Percentiles rank a stretch among this genome's conserved stretches.
Evolutionary conservation across 2,113 vertebrate genomes (phyloP).

Genomic region (Syngnathus floridae): DNA sequence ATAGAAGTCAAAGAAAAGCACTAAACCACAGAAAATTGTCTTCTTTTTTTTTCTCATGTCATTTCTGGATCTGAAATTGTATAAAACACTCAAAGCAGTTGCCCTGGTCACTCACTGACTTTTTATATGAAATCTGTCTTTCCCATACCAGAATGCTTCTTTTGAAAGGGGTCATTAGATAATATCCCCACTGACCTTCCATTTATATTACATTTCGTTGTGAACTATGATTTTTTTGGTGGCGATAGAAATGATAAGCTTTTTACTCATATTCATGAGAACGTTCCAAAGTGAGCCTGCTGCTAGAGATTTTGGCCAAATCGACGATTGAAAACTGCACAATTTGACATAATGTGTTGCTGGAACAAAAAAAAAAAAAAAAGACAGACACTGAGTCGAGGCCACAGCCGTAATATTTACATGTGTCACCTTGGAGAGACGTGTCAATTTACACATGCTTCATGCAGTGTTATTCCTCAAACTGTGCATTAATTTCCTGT

Average conservation of each 20-base stretch:
- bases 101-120: background rate
- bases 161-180: conserved; percentile 24
- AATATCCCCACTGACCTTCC: conserved; percentile 6
- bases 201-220: conserved; percentile 19
- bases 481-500: conserved; percentile 67
- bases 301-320: background rate
- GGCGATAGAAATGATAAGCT: conserved; percentile 12
- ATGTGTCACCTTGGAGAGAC: conserved; percentile 60
- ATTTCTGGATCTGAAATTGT: background rate
- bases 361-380: background rate
- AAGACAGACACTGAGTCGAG: conserved; percentile 12
- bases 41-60: background rate
- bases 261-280: conserved; percentile 46
- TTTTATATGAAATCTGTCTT: background rate
- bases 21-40: background rate
- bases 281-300: background rate
- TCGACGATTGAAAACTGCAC: background rate
- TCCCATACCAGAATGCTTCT: background rate
- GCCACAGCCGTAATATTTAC: conserved; percentile 51
- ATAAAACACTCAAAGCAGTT: background rate
- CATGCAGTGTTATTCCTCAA: conserved; percentile 51
- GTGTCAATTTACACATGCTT: conserved; percentile 60
- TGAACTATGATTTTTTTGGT: conserved; percentile 28
- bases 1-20: background rate
- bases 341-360: background rate